Evolutionary conservation across 2,888 invertebrate genomes (phyloP).

Genomic region (Apamea crenata): DNA sequence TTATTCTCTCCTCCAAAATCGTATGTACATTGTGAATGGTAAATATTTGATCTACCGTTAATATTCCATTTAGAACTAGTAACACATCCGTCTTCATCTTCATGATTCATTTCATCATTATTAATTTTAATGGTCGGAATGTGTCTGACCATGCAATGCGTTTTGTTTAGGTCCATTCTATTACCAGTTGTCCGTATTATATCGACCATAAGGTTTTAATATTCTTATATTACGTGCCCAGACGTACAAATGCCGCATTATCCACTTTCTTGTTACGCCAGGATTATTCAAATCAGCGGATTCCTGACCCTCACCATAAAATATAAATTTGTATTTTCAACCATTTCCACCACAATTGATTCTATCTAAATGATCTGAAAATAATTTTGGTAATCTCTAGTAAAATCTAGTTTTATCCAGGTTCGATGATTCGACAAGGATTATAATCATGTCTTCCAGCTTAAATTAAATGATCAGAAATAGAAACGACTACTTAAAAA

Average conservation of each 20-base stretch:
- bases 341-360: constrained; percentile 17
- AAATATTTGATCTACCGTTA: constrained; percentile 26
- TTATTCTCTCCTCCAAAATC: constrained; percentile 1
- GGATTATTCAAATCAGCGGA: constrained; percentile 78
- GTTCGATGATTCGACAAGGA: not conserved
- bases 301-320: constrained; percentile 48
- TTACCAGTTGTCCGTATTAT: constrained; percentile 41
- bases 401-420: not conserved
- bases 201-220: constrained; percentile 52
- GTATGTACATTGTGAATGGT: not conserved
- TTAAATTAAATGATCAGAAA: not conserved
- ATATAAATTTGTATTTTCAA: constrained; percentile 27
- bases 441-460: not conserved
- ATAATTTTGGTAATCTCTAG: not conserved
- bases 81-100: not conserved
- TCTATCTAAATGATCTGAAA: constrained; percentile 13
- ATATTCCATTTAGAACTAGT: constrained; percentile 6
- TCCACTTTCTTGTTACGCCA: constrained; percentile 71
- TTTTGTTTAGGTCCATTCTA: constrained; percentile 32
- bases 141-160: constrained; percentile 28
- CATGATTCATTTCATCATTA: constrained; percentile 25
- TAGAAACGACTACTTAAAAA: constrained; percentile 4
- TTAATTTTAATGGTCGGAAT: constrained; percentile 9
- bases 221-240: constrained; percentile 75
- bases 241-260: constrained; percentile 73